Evolutionary conservation across 1,140 invertebrate genomes (phyloP), one percentile per base, ranked within the genome.

Genomic region (Leptinotarsa defecta): DNA sequence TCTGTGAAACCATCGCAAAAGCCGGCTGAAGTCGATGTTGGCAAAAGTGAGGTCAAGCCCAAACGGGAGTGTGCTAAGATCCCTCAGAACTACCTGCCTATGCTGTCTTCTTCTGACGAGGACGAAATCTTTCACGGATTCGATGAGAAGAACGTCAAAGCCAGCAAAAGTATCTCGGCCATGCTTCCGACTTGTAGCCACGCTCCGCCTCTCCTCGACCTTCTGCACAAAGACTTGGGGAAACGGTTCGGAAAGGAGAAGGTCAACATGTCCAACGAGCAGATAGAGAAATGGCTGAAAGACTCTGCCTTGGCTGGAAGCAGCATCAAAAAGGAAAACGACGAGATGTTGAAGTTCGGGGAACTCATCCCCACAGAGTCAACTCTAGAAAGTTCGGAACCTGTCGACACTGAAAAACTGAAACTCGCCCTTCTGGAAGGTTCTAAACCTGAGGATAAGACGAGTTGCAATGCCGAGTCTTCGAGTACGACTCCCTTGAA

Each of bases 231-330:
- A 78, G 84, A 85, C 78, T 75, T 85, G 13, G 80, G 82, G 4
- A 77, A 82, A 67, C 69, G 83, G 57, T 84, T 80, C 77, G 88
- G 90, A 68, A 92, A 92, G 82, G 90, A 89, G 17, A 90, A 91
- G 79, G 90, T 92, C 0, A 92, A 91, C 75, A 91, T 92, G 90
- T 91, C 91, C 0, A 91, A 88, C 15, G 92, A 93, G 80, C 90
- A 92, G 81, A 92, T 92, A 68, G 90, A 92, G 74, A 91, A 92
- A 80, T 92, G 91, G 91, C 80, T 93, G 1, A 90, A 90, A 71
- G 91, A 92, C 72, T 85, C 84, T 68, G 84, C 82, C 2, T 76
- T 84, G 73, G 84, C 84, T 13, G 83, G 82, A 48, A 81, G 73
- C 52, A 79, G 68, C 43, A 75, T 82, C 6, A 84, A 84, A 68